A percentile compares a stretch with the other conserved stretches of the same genome.
Conservation (phyloP, 2,797 vertebrate genomes). For the Enteromius unitaeniatus region DNA sequence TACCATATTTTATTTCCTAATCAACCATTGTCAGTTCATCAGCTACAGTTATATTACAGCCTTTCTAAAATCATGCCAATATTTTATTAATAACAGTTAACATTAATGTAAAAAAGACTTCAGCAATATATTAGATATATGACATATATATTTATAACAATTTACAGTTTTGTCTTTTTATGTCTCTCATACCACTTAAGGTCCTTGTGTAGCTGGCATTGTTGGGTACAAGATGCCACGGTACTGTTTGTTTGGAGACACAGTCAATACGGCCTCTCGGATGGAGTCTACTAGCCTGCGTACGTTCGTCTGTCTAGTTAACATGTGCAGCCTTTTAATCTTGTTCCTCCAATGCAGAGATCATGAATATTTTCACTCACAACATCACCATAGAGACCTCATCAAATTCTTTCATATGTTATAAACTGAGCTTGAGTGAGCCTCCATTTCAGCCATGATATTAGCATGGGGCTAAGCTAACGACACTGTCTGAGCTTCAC, state of each 20-base stretch:
- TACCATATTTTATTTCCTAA: not conserved
- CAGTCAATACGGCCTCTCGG: slow-evolving; percentile 89
- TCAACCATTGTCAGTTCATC: not conserved
- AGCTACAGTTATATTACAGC: not conserved
- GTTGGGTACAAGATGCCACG: slow-evolving; percentile 93
- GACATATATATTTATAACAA: not conserved
- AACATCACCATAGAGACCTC: slow-evolving; percentile 54
- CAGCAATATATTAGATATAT: not conserved
- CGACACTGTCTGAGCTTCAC: not conserved
- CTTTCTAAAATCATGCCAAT: not conserved
- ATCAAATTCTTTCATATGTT: not conserved
- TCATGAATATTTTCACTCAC: slow-evolving; percentile 56
- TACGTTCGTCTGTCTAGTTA: slow-evolving; percentile 66
- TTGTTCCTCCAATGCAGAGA: not conserved
- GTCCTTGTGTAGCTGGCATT: slow-evolving; percentile 90
- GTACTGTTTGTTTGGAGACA: slow-evolving; percentile 93
- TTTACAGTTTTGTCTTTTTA: not conserved
- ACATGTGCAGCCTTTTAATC: not conserved
- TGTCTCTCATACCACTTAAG: slow-evolving; percentile 61
- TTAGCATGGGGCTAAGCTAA: slow-evolving; percentile 1
- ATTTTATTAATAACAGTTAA: not conserved
- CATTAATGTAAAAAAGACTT: not conserved
- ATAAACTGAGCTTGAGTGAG: not conserved
- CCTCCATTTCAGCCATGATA: not conserved
- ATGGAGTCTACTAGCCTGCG: slow-evolving; percentile 93